Conservation (phyloP, 2,113 vertebrate species). For the Sciurus niger region DNA sequence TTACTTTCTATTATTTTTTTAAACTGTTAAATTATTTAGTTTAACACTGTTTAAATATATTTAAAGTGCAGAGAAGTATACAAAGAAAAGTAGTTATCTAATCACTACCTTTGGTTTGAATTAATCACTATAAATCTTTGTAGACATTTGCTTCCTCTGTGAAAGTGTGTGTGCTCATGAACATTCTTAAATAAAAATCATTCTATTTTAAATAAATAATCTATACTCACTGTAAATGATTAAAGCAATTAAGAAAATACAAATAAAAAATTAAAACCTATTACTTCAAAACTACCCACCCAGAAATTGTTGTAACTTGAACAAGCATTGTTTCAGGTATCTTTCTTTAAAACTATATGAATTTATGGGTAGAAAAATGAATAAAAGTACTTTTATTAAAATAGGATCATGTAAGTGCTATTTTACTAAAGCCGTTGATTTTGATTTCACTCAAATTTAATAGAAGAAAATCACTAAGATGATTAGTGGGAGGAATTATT, state of each 20-base stretch:
- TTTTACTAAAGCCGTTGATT: conserved; percentile 32
- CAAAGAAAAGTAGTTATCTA: background rate
- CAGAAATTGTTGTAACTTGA: background rate
- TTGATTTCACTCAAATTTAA: conserved; percentile 26
- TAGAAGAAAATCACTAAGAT: background rate
- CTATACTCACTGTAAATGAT: background rate
- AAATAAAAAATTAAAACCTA: background rate
- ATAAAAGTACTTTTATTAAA: conserved; percentile 5
- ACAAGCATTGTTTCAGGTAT: background rate
- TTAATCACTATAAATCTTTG: background rate
- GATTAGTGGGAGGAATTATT: background rate
- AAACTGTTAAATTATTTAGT: background rate
- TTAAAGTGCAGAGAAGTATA: background rate
- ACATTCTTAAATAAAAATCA: background rate
- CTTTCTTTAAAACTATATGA: conserved; percentile 1
- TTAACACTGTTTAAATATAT: conserved; percentile 1
- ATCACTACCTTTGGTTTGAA: background rate
- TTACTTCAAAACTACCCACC: background rate
- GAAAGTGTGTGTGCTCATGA: background rate
- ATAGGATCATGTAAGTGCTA: background rate
- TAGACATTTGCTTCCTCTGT: background rate
- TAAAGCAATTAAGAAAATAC: background rate
- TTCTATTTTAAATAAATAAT: background rate
- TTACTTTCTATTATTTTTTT: background rate
- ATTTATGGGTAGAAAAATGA: background rate